Evolutionary conservation across 2,113 vertebrate species (phyloP).

Genomic region (Herpetotheres cachinnans): DNA sequence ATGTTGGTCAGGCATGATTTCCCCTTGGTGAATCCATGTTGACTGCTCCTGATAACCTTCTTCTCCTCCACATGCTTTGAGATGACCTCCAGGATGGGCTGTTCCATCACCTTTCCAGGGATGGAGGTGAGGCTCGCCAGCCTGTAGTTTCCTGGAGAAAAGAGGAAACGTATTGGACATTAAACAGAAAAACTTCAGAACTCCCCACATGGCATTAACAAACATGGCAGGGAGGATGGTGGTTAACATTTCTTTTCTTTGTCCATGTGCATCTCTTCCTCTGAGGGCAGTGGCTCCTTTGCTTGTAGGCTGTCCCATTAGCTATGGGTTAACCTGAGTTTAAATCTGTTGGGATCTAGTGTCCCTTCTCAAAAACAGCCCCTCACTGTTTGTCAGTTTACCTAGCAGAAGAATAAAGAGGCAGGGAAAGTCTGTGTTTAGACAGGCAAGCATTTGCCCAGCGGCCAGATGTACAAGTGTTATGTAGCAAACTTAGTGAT

Average conservation of each 20-base stretch:
- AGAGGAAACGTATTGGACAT: background rate
- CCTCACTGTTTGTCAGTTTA: background rate
- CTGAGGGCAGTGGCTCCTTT: background rate
- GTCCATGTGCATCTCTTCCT: background rate
- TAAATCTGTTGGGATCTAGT: background rate
- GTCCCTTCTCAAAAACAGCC: background rate
- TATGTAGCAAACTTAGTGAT: background rate
- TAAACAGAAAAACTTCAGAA: background rate
- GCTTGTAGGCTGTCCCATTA: background rate
- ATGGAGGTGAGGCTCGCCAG: too few species aligned
- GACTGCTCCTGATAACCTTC: too few species aligned
- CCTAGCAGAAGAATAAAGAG: background rate
- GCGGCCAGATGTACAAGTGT: background rate
- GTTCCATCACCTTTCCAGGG: too few species aligned
- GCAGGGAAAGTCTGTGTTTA: background rate
- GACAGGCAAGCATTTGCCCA: background rate
- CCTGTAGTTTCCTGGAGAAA: background rate
- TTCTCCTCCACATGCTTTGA: too few species aligned
- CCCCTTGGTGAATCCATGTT: too few species aligned
- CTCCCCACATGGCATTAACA: background rate
- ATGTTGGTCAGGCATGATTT: too few species aligned
- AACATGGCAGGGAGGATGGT: background rate
- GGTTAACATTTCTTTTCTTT: background rate
- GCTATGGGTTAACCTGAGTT: background rate
- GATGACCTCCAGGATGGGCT: too few species aligned